Evolutionary conservation across 1,140 invertebrate genomes (phyloP), one percentile per base, ranked within the genome.

Genomic region (Sinella curviseta): DNA sequence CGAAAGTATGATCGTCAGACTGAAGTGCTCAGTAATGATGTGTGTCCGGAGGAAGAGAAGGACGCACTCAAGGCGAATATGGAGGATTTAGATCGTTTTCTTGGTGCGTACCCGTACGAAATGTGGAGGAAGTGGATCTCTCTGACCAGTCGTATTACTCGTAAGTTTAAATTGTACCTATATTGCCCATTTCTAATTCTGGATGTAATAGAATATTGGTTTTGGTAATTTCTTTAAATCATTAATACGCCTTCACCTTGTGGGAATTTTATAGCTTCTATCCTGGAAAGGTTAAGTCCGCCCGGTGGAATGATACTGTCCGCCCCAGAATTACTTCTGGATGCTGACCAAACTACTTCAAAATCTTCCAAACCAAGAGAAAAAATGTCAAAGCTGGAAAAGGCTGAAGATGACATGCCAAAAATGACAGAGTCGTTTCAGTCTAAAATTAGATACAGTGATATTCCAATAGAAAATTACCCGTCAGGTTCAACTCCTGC

Each of bases 101-200:
- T 99, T 55, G 97, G 94, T 17, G 90, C 94, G 2, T 99, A 99
- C 90, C 97, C 97, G 17, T 97, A 93, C 88, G 93, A 97, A 81
- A 92, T 92, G 79, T 94, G 92, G 86, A 91, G 93, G 80, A 92
- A 93, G 83, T 99, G 97, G 97, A 90, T 93, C 76, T 89, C 92
- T 31, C 88, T 99, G 20, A 93, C 94, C 2, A 91, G 91, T 83
- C 90, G 92, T 85, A 91, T 97, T 1, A 91, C 90, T 82, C 89
- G 91, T 88, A 87, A 85, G 67, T 82, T 48, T 34, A 2, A 55
- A 0, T 54, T 20, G 39, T 48, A n/a, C n/a, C n/a, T n/a, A n/a
- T 48, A 48, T 48, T 4, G 39, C 14, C 8, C 57, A 36, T 77
- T 26, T 31, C 17, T 74, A 57, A 16, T 30, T 54, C 26, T 31